These are phyloP conservation scores for Reinhardtius hippoglossoides DNA, from an alignment of 2,113 vertebrate species.

Conservation along the genomic window DNA sequence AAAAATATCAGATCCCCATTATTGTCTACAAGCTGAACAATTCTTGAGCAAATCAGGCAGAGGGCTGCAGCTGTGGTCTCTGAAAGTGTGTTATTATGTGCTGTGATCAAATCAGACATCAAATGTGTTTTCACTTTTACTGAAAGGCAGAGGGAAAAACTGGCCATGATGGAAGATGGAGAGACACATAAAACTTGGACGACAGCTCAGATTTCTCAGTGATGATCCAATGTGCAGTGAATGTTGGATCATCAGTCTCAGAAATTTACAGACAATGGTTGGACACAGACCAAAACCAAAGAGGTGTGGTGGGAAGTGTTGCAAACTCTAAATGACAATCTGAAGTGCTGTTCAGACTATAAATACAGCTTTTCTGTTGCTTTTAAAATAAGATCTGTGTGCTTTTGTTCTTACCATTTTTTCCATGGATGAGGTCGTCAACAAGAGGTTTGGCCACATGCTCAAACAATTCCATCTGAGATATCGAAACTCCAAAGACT, in stretches of 20 bases:
- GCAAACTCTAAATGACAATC: not conserved
- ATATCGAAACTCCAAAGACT: constrained; percentile 88
- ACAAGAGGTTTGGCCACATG: constrained; percentile 91
- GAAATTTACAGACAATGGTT: too few species aligned
- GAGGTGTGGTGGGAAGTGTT: not conserved
- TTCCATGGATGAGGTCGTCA: constrained; percentile 92
- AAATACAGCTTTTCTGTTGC: not conserved
- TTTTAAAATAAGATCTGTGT: not conserved
- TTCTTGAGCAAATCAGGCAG: not conserved
- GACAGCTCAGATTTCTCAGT: too few species aligned
- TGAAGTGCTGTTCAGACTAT: not conserved
- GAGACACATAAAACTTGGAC: too few species aligned
- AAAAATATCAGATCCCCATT: constrained; percentile 2
- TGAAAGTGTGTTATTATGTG: too few species aligned
- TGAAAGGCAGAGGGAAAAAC: too few species aligned
- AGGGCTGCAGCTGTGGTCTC: too few species aligned
- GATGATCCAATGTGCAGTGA: too few species aligned
- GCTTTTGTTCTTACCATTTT: constrained; percentile 86
- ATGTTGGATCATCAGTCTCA: too few species aligned
- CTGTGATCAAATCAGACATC: too few species aligned
- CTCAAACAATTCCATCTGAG: constrained; percentile 91
- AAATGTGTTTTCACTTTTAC: too few species aligned
- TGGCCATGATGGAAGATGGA: too few species aligned
- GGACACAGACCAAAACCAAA: too few species aligned
- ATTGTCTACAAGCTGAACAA: not conserved